Evolutionary conservation across 2,113 vertebrate genomes (phyloP).

Genomic region (Corythoichthys intestinalis): DNA sequence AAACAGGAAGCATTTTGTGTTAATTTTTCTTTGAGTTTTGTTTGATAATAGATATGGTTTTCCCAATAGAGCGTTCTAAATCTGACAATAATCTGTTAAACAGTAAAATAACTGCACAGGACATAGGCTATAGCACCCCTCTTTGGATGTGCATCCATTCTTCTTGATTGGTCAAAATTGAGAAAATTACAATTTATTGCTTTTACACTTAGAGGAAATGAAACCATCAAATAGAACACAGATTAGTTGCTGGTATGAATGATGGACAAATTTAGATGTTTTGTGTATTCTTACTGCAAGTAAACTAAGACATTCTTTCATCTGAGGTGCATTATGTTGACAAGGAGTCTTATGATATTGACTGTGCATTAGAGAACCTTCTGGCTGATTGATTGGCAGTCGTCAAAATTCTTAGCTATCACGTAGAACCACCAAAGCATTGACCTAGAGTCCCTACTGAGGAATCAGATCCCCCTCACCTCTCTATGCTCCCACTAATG

Average conservation of each 20-base stretch:
- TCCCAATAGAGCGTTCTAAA: neutral
- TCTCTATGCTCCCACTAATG: conserved; percentile 44
- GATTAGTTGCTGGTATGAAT: conserved; percentile 17
- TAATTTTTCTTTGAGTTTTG: neutral
- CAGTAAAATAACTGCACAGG: neutral
- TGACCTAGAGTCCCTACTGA: conserved; percentile 34
- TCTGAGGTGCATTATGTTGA: conserved; percentile 43
- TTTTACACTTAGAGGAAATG: conserved; percentile 8
- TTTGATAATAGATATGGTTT: neutral
- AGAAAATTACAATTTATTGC: neutral
- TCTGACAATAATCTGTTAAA: neutral
- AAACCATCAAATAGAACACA: conserved; percentile 28
- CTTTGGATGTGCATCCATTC: neutral
- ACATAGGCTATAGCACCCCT: neutral
- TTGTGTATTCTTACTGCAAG: conserved; percentile 19
- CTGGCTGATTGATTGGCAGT: conserved; percentile 57
- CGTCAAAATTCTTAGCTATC: conserved; percentile 52
- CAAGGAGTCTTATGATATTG: conserved; percentile 46
- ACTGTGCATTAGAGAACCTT: conserved; percentile 52
- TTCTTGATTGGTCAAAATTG: neutral
- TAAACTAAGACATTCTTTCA: conserved; percentile 38
- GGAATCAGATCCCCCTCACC: conserved; percentile 57
- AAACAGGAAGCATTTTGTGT: too few species aligned
- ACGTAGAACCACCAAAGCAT: conserved; percentile 29
- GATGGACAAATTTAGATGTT: conserved; percentile 46